Conservation (phyloP, 2,113 vertebrate genomes). For the Spea bombifrons region DNA sequence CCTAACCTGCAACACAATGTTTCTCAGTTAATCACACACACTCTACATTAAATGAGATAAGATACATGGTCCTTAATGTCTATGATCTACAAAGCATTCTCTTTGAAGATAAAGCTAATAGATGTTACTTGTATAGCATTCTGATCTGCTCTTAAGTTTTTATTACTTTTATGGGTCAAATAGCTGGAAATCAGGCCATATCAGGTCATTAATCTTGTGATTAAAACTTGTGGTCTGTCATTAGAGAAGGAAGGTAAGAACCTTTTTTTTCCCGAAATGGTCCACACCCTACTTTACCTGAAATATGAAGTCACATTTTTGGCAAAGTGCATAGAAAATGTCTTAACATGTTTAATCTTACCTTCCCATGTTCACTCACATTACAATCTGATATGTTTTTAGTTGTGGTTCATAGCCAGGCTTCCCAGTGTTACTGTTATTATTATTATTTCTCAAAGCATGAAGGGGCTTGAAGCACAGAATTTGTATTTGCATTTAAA, state of each 20-base stretch:
- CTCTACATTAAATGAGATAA: too few relatives aligned
- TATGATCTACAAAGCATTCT: background rate
- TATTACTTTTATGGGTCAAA: background rate
- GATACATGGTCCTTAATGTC: too few relatives aligned
- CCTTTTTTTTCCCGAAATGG: conserved; percentile 51
- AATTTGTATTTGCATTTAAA: too few relatives aligned
- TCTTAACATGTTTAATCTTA: conserved; percentile 78
- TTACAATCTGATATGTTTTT: conserved; percentile 19
- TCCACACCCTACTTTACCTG: conserved; percentile 67
- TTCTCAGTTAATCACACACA: too few relatives aligned
- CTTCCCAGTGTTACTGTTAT: background rate
- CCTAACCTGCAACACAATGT: too few relatives aligned
- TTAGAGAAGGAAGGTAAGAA: too few relatives aligned
- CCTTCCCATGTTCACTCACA: conserved; percentile 20
- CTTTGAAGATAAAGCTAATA: too few relatives aligned
- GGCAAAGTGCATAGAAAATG: conserved; percentile 72
- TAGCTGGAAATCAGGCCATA: background rate
- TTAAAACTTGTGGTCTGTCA: background rate
- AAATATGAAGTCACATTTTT: conserved; percentile 79
- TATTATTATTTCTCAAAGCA: too few relatives aligned
- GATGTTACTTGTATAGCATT: too few relatives aligned
- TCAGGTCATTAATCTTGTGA: background rate
- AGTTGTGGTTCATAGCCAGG: background rate
- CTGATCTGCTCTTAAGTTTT: too few relatives aligned
- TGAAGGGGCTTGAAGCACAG: too few relatives aligned